Conservation (phyloP, 2,113 vertebrate species). For the Scartelaos histophorus region DNA sequence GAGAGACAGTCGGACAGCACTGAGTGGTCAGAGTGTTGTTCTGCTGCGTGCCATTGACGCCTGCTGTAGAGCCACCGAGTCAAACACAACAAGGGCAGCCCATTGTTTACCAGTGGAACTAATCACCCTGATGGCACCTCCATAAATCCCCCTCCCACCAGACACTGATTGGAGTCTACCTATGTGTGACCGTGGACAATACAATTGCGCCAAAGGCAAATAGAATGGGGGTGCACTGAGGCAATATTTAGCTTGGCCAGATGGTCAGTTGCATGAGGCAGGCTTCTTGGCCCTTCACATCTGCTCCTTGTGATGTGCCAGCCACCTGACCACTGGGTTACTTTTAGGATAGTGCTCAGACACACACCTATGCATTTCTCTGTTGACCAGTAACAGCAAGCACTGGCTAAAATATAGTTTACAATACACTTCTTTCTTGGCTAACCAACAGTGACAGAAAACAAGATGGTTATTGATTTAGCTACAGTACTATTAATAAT, state of each 20-base stretch:
- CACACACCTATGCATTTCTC: constrained; percentile 26
- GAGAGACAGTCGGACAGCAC: constrained; percentile 74
- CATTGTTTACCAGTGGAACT: constrained; percentile 78
- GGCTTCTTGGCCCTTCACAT: constrained; percentile 76
- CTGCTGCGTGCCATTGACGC: constrained; percentile 70
- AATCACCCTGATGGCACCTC: constrained; percentile 78
- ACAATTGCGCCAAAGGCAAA: constrained; percentile 79
- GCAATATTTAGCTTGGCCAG: constrained; percentile 84
- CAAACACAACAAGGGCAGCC: constrained; percentile 71
- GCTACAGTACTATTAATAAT: background rate
- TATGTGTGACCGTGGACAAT: constrained; percentile 79
- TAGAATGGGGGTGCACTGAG: constrained; percentile 76
- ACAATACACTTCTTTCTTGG: background rate
- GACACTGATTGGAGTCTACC: constrained; percentile 77
- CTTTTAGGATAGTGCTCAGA: constrained; percentile 49
- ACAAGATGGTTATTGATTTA: background rate
- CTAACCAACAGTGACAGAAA: background rate
- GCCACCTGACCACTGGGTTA: constrained; percentile 60
- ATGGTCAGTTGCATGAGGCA: constrained; percentile 77
- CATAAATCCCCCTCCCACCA: constrained; percentile 72
- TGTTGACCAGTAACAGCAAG: constrained; percentile 9
- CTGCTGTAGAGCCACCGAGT: constrained; percentile 71
- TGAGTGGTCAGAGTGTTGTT: constrained; percentile 70
- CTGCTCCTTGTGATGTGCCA: constrained; percentile 77
- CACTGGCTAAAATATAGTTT: background rate